Percentiles rank a stretch among this genome's conserved stretches.
Conservation (phyloP, 2,888 invertebrate genomes). For the Drosophila pseudotakahashii region DNA sequence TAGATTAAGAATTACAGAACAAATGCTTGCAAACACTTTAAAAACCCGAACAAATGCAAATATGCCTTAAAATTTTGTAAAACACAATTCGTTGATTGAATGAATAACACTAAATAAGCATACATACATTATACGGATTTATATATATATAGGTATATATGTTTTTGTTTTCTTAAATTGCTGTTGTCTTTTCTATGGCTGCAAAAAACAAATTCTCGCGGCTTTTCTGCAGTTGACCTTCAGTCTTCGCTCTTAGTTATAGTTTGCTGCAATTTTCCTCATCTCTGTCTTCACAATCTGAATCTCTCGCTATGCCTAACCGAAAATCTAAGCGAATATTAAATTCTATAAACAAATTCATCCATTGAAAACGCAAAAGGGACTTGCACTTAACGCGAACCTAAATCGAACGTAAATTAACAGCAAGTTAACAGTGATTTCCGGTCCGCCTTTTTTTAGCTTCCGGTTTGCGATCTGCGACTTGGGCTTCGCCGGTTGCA, state of each 20-base stretch:
- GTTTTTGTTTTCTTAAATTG: conserved; percentile 43
- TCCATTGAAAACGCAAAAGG: conserved; percentile 51
- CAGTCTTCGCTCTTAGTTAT: conserved; percentile 72
- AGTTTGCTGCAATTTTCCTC: conserved; percentile 36
- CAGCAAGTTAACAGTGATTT: conserved; percentile 51
- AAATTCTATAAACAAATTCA: conserved; percentile 57
- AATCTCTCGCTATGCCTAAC: conserved; percentile 37
- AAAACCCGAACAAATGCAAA: conserved; percentile 30
- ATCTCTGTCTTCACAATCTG: conserved; percentile 6
- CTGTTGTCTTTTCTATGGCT: conserved; percentile 74
- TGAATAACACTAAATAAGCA: conserved; percentile 35
- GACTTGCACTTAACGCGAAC: conserved; percentile 59
- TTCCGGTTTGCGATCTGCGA: conserved; percentile 22
- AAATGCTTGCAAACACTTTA: conserved; percentile 24
- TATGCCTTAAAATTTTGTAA: conserved; percentile 22
- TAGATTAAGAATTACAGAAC: conserved; percentile 36
- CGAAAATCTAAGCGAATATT: conserved; percentile 44
- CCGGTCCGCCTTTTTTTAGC: conserved; percentile 15
- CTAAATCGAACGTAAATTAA: conserved; percentile 50
- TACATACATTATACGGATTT: conserved; percentile 13
- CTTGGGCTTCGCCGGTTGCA: too few relatives aligned
- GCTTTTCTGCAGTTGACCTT: conserved; percentile 68
- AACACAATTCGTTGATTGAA: conserved; percentile 37
- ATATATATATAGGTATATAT: conserved; percentile 32
- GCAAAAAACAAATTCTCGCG: conserved; percentile 32